phyloP scores from a whole-genome alignment of 1,140 invertebrate species.

The Bombus terrestris region DNA sequence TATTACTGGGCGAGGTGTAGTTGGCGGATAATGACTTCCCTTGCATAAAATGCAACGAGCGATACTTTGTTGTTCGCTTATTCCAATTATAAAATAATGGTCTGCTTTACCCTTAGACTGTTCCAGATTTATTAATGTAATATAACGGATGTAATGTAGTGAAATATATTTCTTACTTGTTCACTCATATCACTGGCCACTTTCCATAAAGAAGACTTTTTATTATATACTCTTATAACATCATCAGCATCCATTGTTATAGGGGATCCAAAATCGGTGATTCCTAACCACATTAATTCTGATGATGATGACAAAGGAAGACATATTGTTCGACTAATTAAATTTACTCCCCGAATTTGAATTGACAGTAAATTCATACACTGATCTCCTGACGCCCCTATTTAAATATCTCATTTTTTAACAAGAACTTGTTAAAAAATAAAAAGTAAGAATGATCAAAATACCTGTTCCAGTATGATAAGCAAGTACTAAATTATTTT shows the following conservation, averaged over 20 bases:
- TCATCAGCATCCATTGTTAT: conserved; percentile 87
- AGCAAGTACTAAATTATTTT: conserved; percentile 88
- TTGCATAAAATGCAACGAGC: conserved; percentile 93
- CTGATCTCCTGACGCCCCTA: conserved; percentile 81
- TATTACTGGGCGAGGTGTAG: conserved; percentile 92
- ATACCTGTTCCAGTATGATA: conserved; percentile 88
- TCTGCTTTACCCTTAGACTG: conserved; percentile 89
- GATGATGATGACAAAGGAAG: conserved; percentile 88
- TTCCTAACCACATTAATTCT: conserved; percentile 91
- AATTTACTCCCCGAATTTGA: conserved; percentile 73
- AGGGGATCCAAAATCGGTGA: conserved; percentile 90
- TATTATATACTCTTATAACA: conserved; percentile 86
- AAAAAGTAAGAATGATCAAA: conserved; percentile 20
- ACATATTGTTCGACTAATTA: conserved; percentile 82
- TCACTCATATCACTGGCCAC: conserved; percentile 89
- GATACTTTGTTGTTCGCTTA: conserved; percentile 89
- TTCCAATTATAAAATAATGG: conserved; percentile 91
- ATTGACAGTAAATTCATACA: conserved; percentile 84
- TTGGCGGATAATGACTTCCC: conserved; percentile 92
- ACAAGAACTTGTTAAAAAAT: background rate
- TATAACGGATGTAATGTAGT: conserved; percentile 14
- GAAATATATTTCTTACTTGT: conserved; percentile 82
- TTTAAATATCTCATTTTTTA: conserved; percentile 13
- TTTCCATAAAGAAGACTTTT: conserved; percentile 88
- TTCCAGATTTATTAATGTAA: conserved; percentile 64